phyloP scores from a whole-genome alignment of 2,113 vertebrate species.

The Oreotrochilus melanogaster region DNA sequence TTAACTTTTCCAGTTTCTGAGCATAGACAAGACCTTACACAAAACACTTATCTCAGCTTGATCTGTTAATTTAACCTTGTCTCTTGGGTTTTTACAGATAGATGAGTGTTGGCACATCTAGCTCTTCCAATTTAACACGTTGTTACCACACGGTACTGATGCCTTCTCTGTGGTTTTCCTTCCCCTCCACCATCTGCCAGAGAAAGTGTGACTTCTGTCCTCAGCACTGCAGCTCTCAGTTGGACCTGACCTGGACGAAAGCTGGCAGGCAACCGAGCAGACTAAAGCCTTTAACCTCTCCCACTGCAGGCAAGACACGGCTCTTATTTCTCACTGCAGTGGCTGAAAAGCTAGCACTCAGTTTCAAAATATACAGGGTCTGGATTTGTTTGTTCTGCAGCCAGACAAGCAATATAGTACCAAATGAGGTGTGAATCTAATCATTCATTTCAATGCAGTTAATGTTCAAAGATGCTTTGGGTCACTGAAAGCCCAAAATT shows the following conservation, averaged over 20 bases:
- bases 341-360: neutral
- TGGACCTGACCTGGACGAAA: accelerated
- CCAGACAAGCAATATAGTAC: neutral
- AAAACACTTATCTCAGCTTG: neutral
- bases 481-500: neutral
- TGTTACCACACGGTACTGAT: accelerated
- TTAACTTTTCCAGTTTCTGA: neutral
- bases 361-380: neutral
- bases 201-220: neutral
- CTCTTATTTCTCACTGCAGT: neutral
- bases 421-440: neutral
- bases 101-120: neutral
- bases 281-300: neutral
- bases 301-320: accelerated
- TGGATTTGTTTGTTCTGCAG: neutral
- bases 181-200: accelerated
- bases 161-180: neutral
- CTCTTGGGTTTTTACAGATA: neutral
- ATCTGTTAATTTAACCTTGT: slow-evolving; percentile 1
- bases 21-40: neutral
- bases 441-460: neutral
- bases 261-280: neutral
- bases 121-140: neutral
- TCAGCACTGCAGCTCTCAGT: neutral
- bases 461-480: neutral